Conservation (phyloP, 2,797 vertebrate species). For the Gallirallus australis region DNA sequence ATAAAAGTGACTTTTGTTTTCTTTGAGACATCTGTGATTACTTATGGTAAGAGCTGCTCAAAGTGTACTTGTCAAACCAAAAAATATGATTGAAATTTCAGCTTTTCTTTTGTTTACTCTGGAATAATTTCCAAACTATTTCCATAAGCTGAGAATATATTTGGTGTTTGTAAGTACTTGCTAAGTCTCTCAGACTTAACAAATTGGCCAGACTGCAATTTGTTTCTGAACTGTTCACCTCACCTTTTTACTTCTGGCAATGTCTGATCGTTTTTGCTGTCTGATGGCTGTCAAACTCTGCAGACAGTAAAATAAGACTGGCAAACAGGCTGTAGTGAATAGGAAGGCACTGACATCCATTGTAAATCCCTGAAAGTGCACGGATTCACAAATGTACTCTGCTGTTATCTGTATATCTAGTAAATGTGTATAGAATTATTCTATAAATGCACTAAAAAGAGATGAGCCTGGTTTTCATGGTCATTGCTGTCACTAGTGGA, state of each 20-base stretch:
- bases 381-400: background rate
- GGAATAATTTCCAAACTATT: constrained; percentile 24
- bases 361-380: background rate
- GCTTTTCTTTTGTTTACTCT: background rate
- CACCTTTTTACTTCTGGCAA: background rate
- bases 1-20: constrained; percentile 12
- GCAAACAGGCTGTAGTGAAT: background rate
- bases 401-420: background rate
- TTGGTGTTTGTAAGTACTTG: constrained; percentile 3
- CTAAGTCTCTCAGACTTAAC: background rate
- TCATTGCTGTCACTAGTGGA: background rate
- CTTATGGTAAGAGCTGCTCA: constrained; percentile 1
- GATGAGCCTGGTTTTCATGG: background rate
- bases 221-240: constrained; percentile 44
- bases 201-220: constrained; percentile 16
- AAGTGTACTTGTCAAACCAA: constrained; percentile 32
- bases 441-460: background rate
- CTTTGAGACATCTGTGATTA: constrained; percentile 33
- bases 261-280: background rate
- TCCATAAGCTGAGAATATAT: background rate
- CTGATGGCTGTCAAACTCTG: constrained; percentile 22
- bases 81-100: constrained; percentile 32
- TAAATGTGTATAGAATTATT: background rate
- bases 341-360: background rate
- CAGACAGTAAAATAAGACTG: constrained; percentile 16